Conservation (phyloP, 2,113 vertebrate genomes). For the Hydropotes inermis region DNA sequence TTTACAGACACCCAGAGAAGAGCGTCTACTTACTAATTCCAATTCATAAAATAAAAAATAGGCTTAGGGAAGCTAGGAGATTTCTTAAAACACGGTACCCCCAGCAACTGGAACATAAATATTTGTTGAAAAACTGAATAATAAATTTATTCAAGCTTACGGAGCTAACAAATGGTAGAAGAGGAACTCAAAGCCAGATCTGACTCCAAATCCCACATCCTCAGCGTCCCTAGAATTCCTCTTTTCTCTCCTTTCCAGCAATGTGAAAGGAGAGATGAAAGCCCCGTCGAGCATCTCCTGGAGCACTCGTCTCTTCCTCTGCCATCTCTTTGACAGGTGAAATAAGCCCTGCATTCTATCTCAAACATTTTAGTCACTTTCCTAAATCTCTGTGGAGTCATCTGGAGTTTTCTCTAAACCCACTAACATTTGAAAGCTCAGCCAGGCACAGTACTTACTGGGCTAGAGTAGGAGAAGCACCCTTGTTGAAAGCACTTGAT, state of each 20-base stretch:
- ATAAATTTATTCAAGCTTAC: background rate
- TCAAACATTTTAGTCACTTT: background rate
- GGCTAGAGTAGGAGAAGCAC: background rate
- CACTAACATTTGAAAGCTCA: background rate
- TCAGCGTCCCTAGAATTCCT: background rate
- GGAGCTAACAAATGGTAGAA: background rate
- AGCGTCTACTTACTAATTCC: background rate
- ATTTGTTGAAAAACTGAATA: constrained; percentile 1
- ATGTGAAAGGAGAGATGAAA: background rate
- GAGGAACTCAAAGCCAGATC: background rate
- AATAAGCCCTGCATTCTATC: background rate
- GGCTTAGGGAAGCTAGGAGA: background rate
- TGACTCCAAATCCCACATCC: background rate
- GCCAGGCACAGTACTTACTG: background rate
- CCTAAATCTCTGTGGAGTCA: background rate
- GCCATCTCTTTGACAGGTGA: background rate
- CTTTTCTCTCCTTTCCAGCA: background rate
- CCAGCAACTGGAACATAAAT: background rate
- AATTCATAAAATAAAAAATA: background rate
- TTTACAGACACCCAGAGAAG: background rate
- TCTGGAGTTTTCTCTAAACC: background rate
- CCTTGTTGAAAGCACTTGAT: background rate
- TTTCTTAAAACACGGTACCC: background rate
- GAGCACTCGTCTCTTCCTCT: background rate
- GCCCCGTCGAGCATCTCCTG: background rate